Conservation (phyloP, 2,113 vertebrate genomes). For the Nothocercus nigrocapillus region DNA sequence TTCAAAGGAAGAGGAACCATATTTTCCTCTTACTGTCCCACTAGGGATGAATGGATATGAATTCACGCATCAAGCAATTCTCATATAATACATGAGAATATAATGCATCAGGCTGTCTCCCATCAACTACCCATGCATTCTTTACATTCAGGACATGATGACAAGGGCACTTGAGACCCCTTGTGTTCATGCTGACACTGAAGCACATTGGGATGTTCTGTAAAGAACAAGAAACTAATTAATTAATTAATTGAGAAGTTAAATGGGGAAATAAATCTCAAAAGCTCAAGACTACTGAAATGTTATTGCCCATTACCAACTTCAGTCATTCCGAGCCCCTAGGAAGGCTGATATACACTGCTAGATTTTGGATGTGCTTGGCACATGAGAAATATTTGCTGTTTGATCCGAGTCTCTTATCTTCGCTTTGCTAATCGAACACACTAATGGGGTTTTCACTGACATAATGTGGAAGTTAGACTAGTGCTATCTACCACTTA, state of each 20-base stretch:
- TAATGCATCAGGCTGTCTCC: background rate
- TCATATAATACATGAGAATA: background rate
- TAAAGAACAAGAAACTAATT: background rate
- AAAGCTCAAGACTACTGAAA: background rate
- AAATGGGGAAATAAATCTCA: constrained; percentile 55
- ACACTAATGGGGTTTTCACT: background rate
- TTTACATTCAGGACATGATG: background rate
- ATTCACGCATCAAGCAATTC: background rate
- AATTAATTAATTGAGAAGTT: constrained; percentile 57
- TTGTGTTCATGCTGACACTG: background rate
- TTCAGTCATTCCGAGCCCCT: background rate
- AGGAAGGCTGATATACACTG: background rate
- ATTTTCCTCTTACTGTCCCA: background rate
- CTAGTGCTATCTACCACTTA: background rate
- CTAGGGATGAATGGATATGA: background rate
- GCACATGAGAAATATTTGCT: background rate
- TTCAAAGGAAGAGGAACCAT: background rate
- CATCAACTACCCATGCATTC: background rate
- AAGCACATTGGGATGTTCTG: background rate
- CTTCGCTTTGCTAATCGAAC: background rate
- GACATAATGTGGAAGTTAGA: background rate
- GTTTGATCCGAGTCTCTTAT: background rate
- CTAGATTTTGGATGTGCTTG: background rate
- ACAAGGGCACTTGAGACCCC: background rate
- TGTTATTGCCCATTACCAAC: background rate